Evolutionary conservation across 2,888 invertebrate genomes (phyloP).

Genomic region (Pseudanteris insignis): DNA sequence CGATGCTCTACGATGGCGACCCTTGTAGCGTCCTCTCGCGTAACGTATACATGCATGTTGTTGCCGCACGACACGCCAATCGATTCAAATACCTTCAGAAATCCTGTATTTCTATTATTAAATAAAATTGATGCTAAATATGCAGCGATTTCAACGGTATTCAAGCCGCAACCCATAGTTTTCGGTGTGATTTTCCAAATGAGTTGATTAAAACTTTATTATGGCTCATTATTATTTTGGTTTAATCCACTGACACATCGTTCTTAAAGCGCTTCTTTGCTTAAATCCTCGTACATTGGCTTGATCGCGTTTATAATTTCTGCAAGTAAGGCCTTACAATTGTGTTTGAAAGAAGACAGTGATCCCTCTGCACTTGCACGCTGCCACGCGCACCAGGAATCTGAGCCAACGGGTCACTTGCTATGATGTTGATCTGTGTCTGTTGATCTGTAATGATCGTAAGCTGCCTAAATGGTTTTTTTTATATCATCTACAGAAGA

Average conservation of each 20-base stretch:
- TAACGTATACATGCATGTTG: conserved; percentile 39
- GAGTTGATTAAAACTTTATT: conserved; percentile 31
- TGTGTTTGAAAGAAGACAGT: conserved; percentile 6
- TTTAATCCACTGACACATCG: conserved; percentile 32
- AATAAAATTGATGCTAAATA: conserved; percentile 17
- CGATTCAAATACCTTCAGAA: conserved; percentile 5
- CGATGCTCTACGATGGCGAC: conserved; percentile 36
- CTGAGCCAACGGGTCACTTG: conserved; percentile 1
- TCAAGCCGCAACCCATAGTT: not conserved
- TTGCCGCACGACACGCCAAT: conserved; percentile 12
- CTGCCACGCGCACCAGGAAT: conserved; percentile 15
- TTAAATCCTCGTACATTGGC: conserved; percentile 27
- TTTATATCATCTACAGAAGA: conserved; percentile 3
- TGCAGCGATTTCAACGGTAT: conserved; percentile 7
- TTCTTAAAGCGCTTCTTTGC: conserved; percentile 15
- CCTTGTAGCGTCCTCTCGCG: conserved; percentile 41
- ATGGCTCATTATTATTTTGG: conserved; percentile 34
- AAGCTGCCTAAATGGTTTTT: conserved; percentile 4
- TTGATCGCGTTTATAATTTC: conserved; percentile 16
- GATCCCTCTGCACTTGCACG: conserved; percentile 13
- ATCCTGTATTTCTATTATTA: conserved; percentile 49
- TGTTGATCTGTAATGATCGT: conserved; percentile 7
- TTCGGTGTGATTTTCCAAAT: conserved; percentile 14
- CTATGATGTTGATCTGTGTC: conserved; percentile 3
- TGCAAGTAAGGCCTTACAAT: conserved; percentile 9